phyloP scores from a whole-genome alignment of 2,888 invertebrate genomes.

The Calephelis perditalis region DNA sequence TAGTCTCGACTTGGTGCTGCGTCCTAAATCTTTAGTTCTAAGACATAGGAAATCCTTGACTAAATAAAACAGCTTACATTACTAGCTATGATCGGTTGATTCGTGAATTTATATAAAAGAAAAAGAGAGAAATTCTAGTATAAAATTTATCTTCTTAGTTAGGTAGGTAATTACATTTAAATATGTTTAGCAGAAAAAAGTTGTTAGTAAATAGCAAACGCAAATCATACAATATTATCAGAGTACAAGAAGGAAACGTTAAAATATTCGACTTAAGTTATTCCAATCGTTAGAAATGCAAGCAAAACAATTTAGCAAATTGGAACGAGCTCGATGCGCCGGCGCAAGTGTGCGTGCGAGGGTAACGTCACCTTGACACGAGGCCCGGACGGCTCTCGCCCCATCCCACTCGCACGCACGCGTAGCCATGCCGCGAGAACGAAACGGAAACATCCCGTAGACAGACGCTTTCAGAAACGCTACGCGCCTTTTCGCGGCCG shows the following conservation, averaged over 20 bases:
- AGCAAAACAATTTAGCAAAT: slow-evolving; percentile 40
- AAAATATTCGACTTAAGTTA: slow-evolving; percentile 14
- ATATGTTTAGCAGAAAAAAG: too few species aligned
- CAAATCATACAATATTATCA: too few species aligned
- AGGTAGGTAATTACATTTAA: too few species aligned
- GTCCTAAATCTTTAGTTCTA: too few species aligned
- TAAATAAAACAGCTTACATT: too few species aligned
- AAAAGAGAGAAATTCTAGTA: too few species aligned
- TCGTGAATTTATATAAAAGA: too few species aligned
- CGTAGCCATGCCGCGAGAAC: slow-evolving; percentile 48
- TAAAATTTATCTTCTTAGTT: too few species aligned
- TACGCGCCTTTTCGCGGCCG: slow-evolving; percentile 57
- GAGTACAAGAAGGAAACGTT: background rate
- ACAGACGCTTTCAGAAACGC: slow-evolving; percentile 73
- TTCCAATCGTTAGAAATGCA: slow-evolving; percentile 25
- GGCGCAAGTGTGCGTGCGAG: slow-evolving; percentile 48
- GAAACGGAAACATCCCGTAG: slow-evolving; percentile 57
- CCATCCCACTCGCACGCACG: slow-evolving; percentile 45
- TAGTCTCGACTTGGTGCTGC: too few species aligned
- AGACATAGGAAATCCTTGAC: too few species aligned
- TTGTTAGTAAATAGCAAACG: too few species aligned
- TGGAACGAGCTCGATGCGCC: slow-evolving; percentile 39
- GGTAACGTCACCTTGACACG: slow-evolving; percentile 71
- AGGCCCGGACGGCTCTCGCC: slow-evolving; percentile 58
- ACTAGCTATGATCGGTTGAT: too few species aligned